Evolutionary conservation across 2,113 vertebrate genomes (phyloP).

Genomic region (Todiramphus saurophagus): DNA sequence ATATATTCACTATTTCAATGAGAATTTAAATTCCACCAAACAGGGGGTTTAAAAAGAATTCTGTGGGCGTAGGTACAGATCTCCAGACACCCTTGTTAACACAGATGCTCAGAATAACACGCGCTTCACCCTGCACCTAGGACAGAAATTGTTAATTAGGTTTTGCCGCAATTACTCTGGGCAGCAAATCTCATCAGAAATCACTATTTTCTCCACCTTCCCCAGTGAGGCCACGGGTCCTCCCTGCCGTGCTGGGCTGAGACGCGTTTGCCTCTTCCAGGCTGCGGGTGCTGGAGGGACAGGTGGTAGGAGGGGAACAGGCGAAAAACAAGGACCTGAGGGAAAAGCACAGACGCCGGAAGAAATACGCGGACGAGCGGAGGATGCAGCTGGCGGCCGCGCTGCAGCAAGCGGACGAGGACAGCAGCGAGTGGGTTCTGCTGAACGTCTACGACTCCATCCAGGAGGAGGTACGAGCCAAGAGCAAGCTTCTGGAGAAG

Average conservation of each 20-base stretch:
- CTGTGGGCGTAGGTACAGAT: not conserved
- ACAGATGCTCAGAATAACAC: not conserved
- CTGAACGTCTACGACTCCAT: conserved; percentile 85
- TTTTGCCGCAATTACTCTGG: not conserved
- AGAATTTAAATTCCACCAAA: not conserved
- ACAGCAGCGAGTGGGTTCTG: conserved; percentile 80
- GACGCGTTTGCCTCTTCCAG: conserved; percentile 49
- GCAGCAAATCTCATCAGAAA: not conserved
- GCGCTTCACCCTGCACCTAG: not conserved
- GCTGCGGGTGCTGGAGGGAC: conserved; percentile 86
- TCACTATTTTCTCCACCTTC: not conserved
- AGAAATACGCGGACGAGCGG: conserved; percentile 78
- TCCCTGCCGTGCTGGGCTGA: no score
- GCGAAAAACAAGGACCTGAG: conserved; percentile 85
- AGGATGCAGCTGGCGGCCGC: conserved; percentile 79
- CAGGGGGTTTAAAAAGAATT: not conserved
- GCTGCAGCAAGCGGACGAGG: conserved; percentile 75
- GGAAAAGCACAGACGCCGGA: conserved; percentile 77
- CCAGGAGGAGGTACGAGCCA: conserved; percentile 86
- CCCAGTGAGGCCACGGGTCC: accelerated
- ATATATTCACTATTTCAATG: not conserved
- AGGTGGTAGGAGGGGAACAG: conserved; percentile 86
- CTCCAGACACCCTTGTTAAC: not conserved
- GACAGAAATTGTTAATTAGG: not conserved
- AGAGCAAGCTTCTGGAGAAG: conserved; percentile 82